phyloP scores from a whole-genome alignment of 92 coral and sea anemone species.

The Metridium senile region DNA sequence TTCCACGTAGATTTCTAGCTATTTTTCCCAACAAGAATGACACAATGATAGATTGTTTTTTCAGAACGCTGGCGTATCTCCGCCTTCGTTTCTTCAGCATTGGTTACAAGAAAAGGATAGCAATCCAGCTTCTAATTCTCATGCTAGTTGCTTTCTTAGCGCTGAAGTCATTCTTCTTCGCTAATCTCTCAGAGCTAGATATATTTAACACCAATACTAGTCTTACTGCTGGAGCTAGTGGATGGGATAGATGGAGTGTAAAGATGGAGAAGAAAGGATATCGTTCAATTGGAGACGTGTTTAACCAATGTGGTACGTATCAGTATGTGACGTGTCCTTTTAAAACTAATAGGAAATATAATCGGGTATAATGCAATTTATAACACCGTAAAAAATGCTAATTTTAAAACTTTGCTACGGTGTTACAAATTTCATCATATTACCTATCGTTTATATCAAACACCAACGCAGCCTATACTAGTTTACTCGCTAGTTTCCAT shows the following conservation, averaged over 20 bases:
- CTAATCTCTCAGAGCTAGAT: constrained; percentile 51
- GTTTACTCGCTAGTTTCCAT: too few relatives aligned
- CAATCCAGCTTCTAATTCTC: constrained; percentile 30
- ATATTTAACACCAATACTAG: constrained; percentile 9
- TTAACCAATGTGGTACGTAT: constrained; percentile 57
- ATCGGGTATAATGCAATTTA: too few relatives aligned
- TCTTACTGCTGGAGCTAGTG: neutral
- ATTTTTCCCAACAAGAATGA: neutral
- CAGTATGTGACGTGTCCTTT: constrained; percentile 12
- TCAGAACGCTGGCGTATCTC: constrained; percentile 9
- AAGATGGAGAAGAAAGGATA: constrained; percentile 33
- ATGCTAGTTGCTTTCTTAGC: constrained; percentile 26
- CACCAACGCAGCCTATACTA: too few relatives aligned
- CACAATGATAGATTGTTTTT: constrained; percentile 17
- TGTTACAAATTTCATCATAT: too few relatives aligned
- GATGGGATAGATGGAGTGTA: constrained; percentile 58
- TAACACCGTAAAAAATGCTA: too few relatives aligned
- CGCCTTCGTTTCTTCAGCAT: constrained; percentile 62
- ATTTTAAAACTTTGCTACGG: too few relatives aligned
- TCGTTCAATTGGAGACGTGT: constrained; percentile 61
- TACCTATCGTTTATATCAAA: too few relatives aligned
- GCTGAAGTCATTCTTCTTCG: constrained; percentile 44
- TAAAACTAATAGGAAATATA: too few relatives aligned
- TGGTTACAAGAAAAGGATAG: constrained; percentile 63
- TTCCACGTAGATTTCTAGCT: neutral